Conservation (phyloP, 2,888 invertebrate species). For the Philhelius pedissequus region DNA sequence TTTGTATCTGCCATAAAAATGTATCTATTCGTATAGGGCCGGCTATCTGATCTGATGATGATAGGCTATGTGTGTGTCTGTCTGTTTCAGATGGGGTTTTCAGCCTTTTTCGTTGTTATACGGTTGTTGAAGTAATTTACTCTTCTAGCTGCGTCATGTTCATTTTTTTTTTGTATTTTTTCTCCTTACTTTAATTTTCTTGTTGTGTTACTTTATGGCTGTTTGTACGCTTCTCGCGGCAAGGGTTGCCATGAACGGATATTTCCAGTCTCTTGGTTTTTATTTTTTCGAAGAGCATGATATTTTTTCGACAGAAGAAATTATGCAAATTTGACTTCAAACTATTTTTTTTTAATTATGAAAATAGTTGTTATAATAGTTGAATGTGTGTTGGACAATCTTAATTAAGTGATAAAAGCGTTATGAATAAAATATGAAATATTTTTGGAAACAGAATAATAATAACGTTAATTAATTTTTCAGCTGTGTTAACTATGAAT, state of each 20-base stretch:
- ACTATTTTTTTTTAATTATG: no score
- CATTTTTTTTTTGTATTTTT: not conserved
- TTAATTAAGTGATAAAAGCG: no score
- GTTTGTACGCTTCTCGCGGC: not conserved
- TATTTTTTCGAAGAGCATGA: no score
- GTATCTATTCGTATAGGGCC: no score
- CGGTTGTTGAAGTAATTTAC: constrained; percentile 51
- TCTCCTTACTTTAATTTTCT: not conserved
- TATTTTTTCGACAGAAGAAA: no score
- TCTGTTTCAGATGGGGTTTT: not conserved
- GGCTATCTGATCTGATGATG: constrained; percentile 2
- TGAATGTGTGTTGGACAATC: no score
- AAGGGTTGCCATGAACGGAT: not conserved
- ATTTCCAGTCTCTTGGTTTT: no score
- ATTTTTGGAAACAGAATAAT: no score
- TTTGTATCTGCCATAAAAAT: constrained; percentile 12
- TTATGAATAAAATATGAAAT: no score
- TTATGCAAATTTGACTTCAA: not conserved
- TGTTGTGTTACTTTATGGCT: not conserved
- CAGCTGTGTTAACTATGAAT: not conserved
- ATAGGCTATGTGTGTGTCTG: not conserved
- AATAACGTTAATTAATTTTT: no score
- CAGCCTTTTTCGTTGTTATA: constrained; percentile 39
- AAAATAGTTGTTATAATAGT: no score
- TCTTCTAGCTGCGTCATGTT: constrained; percentile 36